These are phyloP conservation scores for Drosophila baimaii DNA, from an alignment of 1,140 invertebrate species.

Conservation along the genomic window DNA sequence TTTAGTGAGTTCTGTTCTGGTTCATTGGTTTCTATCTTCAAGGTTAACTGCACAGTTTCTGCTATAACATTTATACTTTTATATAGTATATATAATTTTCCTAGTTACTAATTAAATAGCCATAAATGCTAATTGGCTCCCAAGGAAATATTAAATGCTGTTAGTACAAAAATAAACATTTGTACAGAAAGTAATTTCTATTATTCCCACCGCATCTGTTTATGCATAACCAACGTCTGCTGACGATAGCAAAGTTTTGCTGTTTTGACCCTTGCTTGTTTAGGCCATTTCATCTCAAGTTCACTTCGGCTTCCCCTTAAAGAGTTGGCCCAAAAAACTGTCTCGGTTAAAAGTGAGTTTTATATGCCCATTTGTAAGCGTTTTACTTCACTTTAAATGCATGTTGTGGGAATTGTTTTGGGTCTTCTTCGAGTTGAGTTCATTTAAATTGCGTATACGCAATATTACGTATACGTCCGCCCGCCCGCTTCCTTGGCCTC, in stretches of 20 bases:
- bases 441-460: conserved; percentile 55
- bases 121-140: neutral
- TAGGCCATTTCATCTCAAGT: conserved; percentile 12
- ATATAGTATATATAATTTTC: neutral
- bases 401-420: conserved; percentile 59
- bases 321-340: conserved; percentile 16
- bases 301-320: conserved; percentile 3
- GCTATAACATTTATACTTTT: neutral
- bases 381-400: conserved; percentile 53
- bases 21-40: neutral
- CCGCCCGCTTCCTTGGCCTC: neutral
- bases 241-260: conserved; percentile 6
- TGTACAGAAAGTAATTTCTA: neutral
- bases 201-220: neutral
- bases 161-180: neutral
- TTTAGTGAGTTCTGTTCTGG: neutral
- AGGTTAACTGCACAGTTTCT: neutral
- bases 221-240: neutral
- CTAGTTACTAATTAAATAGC: neutral
- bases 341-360: conserved; percentile 41
- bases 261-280: conserved; percentile 9
- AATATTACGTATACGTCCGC: conserved; percentile 18
- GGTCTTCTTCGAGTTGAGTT: conserved; percentile 46
- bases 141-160: neutral
- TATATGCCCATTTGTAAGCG: conserved; percentile 55